phyloP scores from a whole-genome alignment of 2,888 invertebrate genomes.

The Petrophora chlorosata region DNA sequence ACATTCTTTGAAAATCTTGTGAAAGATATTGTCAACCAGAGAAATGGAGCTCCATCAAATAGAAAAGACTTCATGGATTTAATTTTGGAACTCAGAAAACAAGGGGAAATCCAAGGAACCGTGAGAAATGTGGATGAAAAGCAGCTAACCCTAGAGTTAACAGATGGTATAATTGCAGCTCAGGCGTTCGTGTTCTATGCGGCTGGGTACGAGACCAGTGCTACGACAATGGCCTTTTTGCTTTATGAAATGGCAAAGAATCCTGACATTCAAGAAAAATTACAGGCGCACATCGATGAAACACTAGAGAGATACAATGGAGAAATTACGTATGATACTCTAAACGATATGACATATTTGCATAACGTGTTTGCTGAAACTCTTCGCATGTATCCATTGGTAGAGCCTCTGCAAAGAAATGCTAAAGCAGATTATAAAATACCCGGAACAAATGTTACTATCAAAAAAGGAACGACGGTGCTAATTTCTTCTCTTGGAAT shows the following conservation, averaged over 20 bases:
- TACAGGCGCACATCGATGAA: conserved; percentile 52
- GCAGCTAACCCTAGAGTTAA: conserved; percentile 41
- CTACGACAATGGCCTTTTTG: conserved; percentile 60
- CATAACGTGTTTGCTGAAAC: conserved; percentile 63
- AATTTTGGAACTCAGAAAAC: conserved; percentile 45
- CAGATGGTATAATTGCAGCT: conserved; percentile 56
- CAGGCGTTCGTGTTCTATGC: conserved; percentile 69
- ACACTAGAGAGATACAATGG: conserved; percentile 48
- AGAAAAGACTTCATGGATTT: conserved; percentile 43
- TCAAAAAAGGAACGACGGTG: conserved; percentile 57
- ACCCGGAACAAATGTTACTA: conserved; percentile 54
- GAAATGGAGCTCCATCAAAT: conserved; percentile 44
- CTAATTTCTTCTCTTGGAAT: conserved; percentile 58
- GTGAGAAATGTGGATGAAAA: conserved; percentile 32
- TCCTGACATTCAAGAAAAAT: conserved; percentile 60
- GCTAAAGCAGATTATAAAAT: conserved; percentile 56
- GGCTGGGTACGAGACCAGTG: conserved; percentile 73
- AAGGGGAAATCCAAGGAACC: conserved; percentile 37
- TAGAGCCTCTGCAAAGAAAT: conserved; percentile 58
- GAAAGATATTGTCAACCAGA: conserved; percentile 40
- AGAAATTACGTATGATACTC: conserved; percentile 57
- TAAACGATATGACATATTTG: conserved; percentile 64
- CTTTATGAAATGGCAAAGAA: conserved; percentile 61
- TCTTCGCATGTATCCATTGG: conserved; percentile 71
- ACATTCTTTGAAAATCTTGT: conserved; percentile 49